Conservation (phyloP, 92 coral and sea anemone genomes). For the Umimayanthus chanpuru region DNA sequence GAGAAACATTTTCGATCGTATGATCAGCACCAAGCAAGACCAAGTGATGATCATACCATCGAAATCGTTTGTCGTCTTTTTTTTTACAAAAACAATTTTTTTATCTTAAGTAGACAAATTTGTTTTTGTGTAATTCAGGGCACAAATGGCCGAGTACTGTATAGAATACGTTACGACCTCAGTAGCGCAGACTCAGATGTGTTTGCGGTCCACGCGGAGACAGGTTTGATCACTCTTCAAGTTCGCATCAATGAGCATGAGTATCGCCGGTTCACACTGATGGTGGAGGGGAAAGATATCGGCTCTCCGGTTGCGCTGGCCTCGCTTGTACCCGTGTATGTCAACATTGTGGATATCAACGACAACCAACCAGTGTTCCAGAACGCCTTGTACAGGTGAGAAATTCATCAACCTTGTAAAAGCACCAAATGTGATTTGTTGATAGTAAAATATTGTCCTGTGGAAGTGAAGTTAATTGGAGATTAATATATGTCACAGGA, state of each 20-base stretch:
- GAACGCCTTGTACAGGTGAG: constrained; percentile 75
- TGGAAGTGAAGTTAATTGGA: not conserved
- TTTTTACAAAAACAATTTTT: no score
- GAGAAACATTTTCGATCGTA: no score
- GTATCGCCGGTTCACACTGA: constrained; percentile 70
- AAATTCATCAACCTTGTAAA: not conserved
- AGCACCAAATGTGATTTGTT: not conserved
- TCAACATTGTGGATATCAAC: constrained; percentile 82
- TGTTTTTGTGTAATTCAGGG: constrained; percentile 55
- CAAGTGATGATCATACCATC: no score
- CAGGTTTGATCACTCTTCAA: constrained; percentile 77
- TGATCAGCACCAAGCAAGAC: no score
- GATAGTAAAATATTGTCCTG: not conserved
- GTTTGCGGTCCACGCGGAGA: constrained; percentile 75
- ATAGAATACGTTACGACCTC: constrained; percentile 71
- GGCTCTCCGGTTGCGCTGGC: constrained; percentile 83
- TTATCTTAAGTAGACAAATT: no score
- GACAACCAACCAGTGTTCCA: constrained; percentile 83
- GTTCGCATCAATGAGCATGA: constrained; percentile 75
- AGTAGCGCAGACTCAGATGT: constrained; percentile 68
- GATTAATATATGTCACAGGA: no score
- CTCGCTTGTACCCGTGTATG: constrained; percentile 83
- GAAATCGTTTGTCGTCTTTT: no score
- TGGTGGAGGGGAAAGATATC: constrained; percentile 86
- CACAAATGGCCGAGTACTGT: constrained; percentile 78